These are phyloP conservation scores for Donacobius atricapilla DNA, from an alignment of 2,113 vertebrate genomes.

Conservation along the genomic window DNA sequence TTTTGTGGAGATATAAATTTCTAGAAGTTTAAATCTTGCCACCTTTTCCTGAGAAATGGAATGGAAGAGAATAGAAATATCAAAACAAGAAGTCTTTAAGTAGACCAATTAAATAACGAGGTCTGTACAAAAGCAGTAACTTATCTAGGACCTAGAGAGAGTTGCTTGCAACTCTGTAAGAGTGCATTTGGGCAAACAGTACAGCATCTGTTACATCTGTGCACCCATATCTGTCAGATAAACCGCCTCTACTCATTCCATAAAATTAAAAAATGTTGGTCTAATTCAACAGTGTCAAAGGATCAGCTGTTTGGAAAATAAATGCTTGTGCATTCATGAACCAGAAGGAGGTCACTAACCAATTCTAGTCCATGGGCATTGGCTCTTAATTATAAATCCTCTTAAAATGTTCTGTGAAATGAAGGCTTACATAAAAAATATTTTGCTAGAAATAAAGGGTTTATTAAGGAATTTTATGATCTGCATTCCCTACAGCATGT, in stretches of 20 bases:
- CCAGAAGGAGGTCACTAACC: background rate
- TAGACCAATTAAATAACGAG: background rate
- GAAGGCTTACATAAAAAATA: background rate
- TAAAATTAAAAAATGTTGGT: background rate
- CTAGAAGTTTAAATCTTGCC: background rate
- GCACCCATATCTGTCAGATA: background rate
- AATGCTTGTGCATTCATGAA: background rate
- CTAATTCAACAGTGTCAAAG: background rate
- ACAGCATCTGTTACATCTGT: background rate
- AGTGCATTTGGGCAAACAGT: background rate
- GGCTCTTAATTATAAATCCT: background rate
- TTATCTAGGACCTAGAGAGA: background rate
- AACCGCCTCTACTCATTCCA: background rate
- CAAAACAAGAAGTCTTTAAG: background rate
- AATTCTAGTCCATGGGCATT: background rate
- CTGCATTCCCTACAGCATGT: background rate
- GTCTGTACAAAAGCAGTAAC: background rate
- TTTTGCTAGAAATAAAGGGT: constrained; percentile 3
- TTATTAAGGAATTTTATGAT: background rate
- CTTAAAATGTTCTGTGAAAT: constrained; percentile 6
- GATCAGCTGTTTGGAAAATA: constrained; percentile 14
- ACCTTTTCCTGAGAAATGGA: background rate
- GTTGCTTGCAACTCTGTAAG: background rate
- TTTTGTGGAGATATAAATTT: background rate
- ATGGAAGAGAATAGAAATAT: background rate